Evolutionary conservation across 1,140 invertebrate genomes (phyloP).

Genomic region (Brachionus rotundiformis): DNA sequence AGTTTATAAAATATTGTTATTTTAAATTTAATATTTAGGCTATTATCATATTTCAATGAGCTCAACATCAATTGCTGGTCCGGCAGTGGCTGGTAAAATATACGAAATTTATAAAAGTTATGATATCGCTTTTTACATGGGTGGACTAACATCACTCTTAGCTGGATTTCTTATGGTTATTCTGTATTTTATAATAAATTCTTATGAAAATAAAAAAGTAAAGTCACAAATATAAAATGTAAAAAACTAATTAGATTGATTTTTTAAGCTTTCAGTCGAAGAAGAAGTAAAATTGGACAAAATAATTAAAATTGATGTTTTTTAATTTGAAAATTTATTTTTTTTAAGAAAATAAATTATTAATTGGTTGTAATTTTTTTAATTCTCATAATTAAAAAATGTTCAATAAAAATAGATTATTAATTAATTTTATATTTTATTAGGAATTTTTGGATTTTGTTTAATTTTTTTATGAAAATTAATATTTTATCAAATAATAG

Average conservation of each 20-base stretch:
- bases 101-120: constrained; percentile 46
- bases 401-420: too few species aligned
- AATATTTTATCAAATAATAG: too few species aligned
- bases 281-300: background rate
- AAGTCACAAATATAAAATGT: background rate
- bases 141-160: background rate
- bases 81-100: constrained; percentile 36
- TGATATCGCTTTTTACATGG: constrained; percentile 32
- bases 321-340: background rate
- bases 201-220: constrained; percentile 18
- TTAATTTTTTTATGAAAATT: too few species aligned
- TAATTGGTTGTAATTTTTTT: background rate
- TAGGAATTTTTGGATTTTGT: too few species aligned
- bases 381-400: too few species aligned
- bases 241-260: too few species aligned
- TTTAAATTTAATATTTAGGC: background rate
- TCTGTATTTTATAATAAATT: background rate
- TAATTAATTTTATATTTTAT: too few species aligned
- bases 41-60: constrained; percentile 48
- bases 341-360: background rate
- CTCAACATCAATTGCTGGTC: background rate
- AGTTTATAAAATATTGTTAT: background rate
- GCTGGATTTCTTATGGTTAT: background rate
- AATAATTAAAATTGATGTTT: background rate
- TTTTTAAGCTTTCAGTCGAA: background rate